Base-by-base conservation (phyloP, 2,888 invertebrate species). In the Punctoribates punctum region DNA sequence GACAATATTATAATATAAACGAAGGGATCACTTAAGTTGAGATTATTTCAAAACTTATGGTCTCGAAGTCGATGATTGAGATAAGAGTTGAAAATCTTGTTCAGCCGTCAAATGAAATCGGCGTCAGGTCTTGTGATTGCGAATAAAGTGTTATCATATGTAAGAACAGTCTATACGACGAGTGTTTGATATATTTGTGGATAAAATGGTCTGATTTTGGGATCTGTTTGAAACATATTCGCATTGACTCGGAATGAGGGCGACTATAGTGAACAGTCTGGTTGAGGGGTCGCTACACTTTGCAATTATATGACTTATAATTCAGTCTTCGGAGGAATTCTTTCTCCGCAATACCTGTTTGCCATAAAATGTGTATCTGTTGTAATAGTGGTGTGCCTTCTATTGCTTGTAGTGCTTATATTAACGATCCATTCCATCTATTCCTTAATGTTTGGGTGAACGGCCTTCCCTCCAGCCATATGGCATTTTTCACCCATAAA, bases 381-480 rank as follows among this genome's bases (percentile, higher is more conserved):
- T 34, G 34, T 34, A 34, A 34, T 34, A 34, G 34, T 34, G 34
- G 34, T 34, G 34, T 51, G 51, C 20, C 20, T 51, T 51, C 51
- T 51, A 51, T 51, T n/a, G 17, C 51, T 51, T 20, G 20, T 51
- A 51, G 20, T 17, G n/a, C 51, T 51, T 51, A 20, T 20, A n/a
- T 13, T n/a, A 51, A 20, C 51, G n/a, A 51, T 51, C 51, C 51
- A n/a, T n/a, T 51, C 20, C 51, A 51, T 20, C 51, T 51, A 51
- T 51, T 51, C 51, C 13, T 51, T 51, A 51, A 51, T 51, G 51
- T 51, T 51, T 51, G 20, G 51, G 51, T 51, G 51, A 51, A 51
- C 51, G 51, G 51, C 51, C 51, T 51, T 51, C 51, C 51, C 51
- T 51, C 51, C 51, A 51, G 51, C 51, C 51, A 51, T 51, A 51